A percentile compares a stretch with the other conserved stretches of the same genome.
Conservation (phyloP, 2,888 invertebrate genomes). For the Pollenia labialis region DNA sequence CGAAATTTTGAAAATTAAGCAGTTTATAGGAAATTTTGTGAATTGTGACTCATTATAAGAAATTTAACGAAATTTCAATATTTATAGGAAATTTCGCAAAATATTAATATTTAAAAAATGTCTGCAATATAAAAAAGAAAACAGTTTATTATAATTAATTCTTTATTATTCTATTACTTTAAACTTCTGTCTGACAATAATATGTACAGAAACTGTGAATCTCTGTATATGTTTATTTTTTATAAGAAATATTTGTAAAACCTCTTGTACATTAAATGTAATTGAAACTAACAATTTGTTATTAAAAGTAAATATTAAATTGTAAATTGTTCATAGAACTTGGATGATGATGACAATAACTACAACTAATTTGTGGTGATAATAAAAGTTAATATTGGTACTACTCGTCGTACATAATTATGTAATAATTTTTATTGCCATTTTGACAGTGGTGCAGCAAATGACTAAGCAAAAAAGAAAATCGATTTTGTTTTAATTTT, state of each 20-base stretch:
- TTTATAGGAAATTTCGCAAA: too few species aligned
- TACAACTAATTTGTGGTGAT: constrained; percentile 83
- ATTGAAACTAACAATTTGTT: constrained; percentile 63
- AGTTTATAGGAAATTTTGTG: too few species aligned
- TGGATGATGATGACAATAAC: constrained; percentile 59
- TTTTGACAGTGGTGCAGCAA: constrained; percentile 28
- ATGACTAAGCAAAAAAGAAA: background rate
- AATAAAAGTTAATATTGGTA: constrained; percentile 82
- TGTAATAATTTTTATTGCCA: constrained; percentile 32
- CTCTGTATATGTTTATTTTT: background rate
- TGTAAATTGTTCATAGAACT: constrained; percentile 30
- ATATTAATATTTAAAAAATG: too few species aligned
- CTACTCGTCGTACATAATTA: constrained; percentile 11
- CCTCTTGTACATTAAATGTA: constrained; percentile 45
- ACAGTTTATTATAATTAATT: too few species aligned
- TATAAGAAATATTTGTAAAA: constrained; percentile 33
- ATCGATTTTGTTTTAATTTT: background rate
- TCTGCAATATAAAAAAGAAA: too few species aligned
- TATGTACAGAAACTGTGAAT: background rate
- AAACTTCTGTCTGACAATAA: constrained; percentile 1
- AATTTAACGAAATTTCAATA: too few species aligned
- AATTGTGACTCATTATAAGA: too few species aligned
- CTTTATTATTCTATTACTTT: constrained; percentile 5
- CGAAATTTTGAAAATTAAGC: too few species aligned
- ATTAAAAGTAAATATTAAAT: constrained; percentile 44